A percentile compares a stretch with the other conserved stretches of the same genome.
Conservation (phyloP, 2,888 invertebrate genomes). For the Euclidia mi region DNA sequence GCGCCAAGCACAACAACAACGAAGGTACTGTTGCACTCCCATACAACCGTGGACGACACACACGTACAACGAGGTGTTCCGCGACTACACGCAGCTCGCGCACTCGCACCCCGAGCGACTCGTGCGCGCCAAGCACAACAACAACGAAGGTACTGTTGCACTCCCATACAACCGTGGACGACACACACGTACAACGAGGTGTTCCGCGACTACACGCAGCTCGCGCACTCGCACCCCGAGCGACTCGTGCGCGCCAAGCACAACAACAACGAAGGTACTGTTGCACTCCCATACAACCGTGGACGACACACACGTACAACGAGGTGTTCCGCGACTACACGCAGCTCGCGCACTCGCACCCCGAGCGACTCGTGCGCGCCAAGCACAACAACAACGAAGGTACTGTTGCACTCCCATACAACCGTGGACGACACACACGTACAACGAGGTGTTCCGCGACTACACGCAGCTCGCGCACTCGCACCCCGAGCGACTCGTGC, state of each 20-base stretch:
- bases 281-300: background rate
- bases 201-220: conserved; percentile 96
- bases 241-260: conserved; percentile 86
- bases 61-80: conserved; percentile 97
- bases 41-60: too few relatives aligned
- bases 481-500: conserved; percentile 92
- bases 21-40: conserved; percentile 70
- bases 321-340: conserved; percentile 98
- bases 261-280: conserved; percentile 82
- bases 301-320: too few relatives aligned
- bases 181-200: conserved; percentile 98
- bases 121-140: conserved; percentile 80
- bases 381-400: conserved; percentile 84
- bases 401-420: conserved; percentile 35
- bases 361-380: conserved; percentile 91
- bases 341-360: conserved; percentile 94
- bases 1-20: conserved; percentile 81
- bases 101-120: conserved; percentile 94
- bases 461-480: conserved; percentile 96
- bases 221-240: conserved; percentile 95
- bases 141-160: conserved; percentile 76
- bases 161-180: too few relatives aligned
- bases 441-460: conserved; percentile 98
- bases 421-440: too few relatives aligned
- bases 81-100: conserved; percentile 96